These are phyloP conservation scores for Clinocottus analis DNA, from an alignment of 2,113 vertebrate genomes.

Conservation along the genomic window DNA sequence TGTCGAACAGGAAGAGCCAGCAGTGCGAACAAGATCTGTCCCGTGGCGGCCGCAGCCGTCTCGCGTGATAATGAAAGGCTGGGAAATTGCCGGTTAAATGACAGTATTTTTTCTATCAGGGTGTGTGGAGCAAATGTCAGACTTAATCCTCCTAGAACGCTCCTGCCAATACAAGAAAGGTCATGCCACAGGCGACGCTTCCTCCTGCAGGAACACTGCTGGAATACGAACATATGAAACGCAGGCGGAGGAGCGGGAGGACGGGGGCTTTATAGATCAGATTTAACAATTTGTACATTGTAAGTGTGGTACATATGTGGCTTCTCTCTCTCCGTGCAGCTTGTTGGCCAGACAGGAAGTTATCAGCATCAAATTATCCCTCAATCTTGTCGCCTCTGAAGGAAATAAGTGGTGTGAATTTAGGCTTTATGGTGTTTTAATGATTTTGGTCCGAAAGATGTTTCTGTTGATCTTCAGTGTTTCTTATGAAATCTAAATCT, in stretches of 20 bases:
- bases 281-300: not conserved
- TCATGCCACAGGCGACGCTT: conserved; percentile 30
- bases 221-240: not conserved
- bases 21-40: not conserved
- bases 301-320: not conserved
- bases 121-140: conserved; percentile 62
- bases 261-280: not conserved
- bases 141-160: conserved; percentile 40
- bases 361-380: not conserved
- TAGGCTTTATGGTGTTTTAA: too few relatives aligned
- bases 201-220: not conserved
- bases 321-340: not conserved
- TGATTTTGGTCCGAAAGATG: too few relatives aligned
- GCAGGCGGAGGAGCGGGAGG: not conserved
- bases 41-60: conserved; percentile 1
- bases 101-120: conserved; percentile 14
- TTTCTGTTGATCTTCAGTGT: too few relatives aligned
- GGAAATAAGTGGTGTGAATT: too few relatives aligned
- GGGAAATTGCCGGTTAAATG: conserved; percentile 31
- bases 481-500: too few relatives aligned
- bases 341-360: not conserved
- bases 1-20: conserved; percentile 73
- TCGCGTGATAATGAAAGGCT: not conserved
- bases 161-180: conserved; percentile 52
- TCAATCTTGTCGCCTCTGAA: too few relatives aligned